These are phyloP conservation scores for Seriola dumerili DNA, from an alignment of 2,113 vertebrate species.

Conservation along the genomic window DNA sequence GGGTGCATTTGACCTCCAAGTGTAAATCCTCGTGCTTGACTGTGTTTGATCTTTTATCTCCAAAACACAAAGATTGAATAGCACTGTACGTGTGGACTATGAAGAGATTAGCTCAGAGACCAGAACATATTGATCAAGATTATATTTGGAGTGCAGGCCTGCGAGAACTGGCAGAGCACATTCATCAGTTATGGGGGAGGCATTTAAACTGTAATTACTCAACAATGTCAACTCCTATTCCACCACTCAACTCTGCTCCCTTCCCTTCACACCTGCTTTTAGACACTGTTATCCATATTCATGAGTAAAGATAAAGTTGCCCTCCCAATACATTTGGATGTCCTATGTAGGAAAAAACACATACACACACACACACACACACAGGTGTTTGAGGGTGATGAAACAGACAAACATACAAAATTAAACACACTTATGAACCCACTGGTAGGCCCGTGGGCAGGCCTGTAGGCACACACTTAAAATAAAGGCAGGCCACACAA, in stretches of 20 bases:
- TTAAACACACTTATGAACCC: not conserved
- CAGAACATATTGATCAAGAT: slow-evolving; percentile 65
- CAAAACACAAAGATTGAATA: slow-evolving; percentile 54
- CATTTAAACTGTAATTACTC: slow-evolving; percentile 63
- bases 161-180: slow-evolving; percentile 11
- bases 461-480: not conserved
- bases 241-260: not conserved
- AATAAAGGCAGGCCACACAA: not conserved
- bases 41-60: slow-evolving; percentile 62
- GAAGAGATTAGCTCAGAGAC: slow-evolving; percentile 53
- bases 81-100: not conserved
- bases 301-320: slow-evolving; percentile 1
- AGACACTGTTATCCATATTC: slow-evolving; percentile 15
- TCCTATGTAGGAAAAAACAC: not conserved
- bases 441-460: not conserved
- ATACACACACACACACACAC: no score
- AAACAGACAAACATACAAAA: not conserved
- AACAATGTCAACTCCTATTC: slow-evolving; percentile 12
- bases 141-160: slow-evolving; percentile 42
- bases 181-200: slow-evolving; percentile 45
- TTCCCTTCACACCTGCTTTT: slow-evolving; percentile 4
- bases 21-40: slow-evolving; percentile 44
- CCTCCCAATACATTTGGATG: not conserved
- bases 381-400: not conserved
- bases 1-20: slow-evolving; percentile 31